These are phyloP conservation scores for Sparidentex hasta DNA, from an alignment of 2,797 vertebrate genomes.

Conservation along the genomic window DNA sequence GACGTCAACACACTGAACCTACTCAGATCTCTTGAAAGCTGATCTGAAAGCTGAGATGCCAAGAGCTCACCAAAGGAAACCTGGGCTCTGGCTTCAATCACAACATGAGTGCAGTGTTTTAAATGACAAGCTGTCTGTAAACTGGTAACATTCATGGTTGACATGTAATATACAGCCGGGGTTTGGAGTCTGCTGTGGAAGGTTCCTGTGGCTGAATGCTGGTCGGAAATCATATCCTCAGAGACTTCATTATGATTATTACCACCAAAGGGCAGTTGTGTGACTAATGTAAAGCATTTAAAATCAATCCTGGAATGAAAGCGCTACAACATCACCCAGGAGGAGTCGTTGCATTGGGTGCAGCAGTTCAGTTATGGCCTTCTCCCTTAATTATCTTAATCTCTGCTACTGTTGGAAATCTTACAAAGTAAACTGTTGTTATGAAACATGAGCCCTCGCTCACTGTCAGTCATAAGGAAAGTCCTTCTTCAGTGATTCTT, in stretches of 20 bases:
- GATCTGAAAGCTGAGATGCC: not conserved
- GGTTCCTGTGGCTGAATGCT: slow-evolving; percentile 9
- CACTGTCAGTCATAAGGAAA: not conserved
- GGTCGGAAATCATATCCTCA: not conserved
- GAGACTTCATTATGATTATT: not conserved
- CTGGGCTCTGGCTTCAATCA: not conserved
- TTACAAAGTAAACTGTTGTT: not conserved
- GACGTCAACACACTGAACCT: not conserved
- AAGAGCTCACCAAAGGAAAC: not conserved
- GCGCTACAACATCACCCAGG: not conserved
- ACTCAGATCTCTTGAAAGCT: not conserved
- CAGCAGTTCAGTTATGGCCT: not conserved
- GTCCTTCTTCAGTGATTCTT: not conserved
- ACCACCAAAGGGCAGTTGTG: not conserved
- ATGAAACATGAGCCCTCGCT: not conserved
- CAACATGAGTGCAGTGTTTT: not conserved
- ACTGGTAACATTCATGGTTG: not conserved
- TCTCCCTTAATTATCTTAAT: not conserved
- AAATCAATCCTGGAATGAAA: not conserved
- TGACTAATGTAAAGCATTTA: not conserved
- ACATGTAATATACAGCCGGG: not conserved
- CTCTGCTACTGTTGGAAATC: not conserved
- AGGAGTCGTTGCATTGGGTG: not conserved
- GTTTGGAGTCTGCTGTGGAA: not conserved
- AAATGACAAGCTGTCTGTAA: not conserved